A percentile compares a stretch with the other conserved stretches of the same genome.
Evolutionary conservation across 2,113 vertebrate genomes (phyloP).

Genomic region (Martes martes): DNA sequence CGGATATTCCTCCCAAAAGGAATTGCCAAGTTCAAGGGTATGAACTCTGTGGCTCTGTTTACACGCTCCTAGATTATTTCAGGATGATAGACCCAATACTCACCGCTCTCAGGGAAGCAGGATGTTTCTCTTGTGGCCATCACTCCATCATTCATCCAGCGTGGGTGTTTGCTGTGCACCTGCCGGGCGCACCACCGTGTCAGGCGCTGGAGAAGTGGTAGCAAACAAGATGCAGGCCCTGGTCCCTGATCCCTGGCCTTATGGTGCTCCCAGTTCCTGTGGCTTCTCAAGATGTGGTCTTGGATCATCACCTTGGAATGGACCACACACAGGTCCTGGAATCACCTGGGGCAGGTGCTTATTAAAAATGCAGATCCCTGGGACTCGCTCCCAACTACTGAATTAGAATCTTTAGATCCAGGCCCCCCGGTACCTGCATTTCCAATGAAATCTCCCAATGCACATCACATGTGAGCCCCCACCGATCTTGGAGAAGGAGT

Average conservation of each 20-base stretch:
- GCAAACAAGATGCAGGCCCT: rapidly evolving
- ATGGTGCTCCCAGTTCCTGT: not conserved
- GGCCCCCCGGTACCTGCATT: not conserved
- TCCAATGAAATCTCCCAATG: not conserved
- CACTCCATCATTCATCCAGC: not conserved
- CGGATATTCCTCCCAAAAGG: not conserved
- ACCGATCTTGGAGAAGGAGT: not conserved
- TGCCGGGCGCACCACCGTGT: too few relatives aligned
- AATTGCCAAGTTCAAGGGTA: not conserved
- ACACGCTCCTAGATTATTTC: not conserved
- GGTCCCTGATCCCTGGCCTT: too few relatives aligned
- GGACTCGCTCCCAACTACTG: not conserved
- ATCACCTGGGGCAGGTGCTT: not conserved
- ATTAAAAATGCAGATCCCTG: not conserved
- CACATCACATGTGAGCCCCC: rapidly evolving
- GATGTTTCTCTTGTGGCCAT: not conserved
- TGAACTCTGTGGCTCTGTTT: not conserved
- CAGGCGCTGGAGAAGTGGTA: not conserved
- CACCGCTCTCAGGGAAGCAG: not conserved
- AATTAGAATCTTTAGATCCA: not conserved
- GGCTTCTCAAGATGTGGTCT: not conserved
- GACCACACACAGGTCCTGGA: not conserved
- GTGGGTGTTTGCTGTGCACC: not conserved
- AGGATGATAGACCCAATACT: not conserved
- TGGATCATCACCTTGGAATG: not conserved